Evolutionary conservation across 2,888 invertebrate genomes (phyloP), one percentile per base, ranked within the genome.

Genomic region (Tigriopus californicus): DNA sequence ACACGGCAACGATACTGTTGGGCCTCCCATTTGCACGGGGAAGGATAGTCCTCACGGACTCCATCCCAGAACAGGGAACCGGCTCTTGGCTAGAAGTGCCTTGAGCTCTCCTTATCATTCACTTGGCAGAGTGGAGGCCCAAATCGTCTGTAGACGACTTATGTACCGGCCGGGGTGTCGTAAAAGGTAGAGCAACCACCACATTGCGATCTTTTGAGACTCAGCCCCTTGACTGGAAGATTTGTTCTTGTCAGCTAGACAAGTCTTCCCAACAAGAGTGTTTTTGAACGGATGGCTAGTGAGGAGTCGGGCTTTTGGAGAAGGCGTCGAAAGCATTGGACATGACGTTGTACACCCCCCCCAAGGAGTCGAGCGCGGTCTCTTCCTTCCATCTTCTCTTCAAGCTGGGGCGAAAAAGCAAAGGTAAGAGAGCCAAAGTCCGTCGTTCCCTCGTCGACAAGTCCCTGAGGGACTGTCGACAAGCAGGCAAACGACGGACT

Each of bases 121-220:
- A 64, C 67, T 67, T 67, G 65, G 65, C 66, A 66, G 67, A 68
- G 67, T 68, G 66, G 66, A 68, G 68, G 68, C 65, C 68, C 66
- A 75, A 76, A 77, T 77, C 75, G 74, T 76, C 73, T 76, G 77
- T 71, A 78, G 73, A 78, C 77, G 76, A 78, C 76, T 75, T 75
- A 71, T 65, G 72, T 76, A 73, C 75, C 73, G 72, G n/a, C n/a
- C n/a, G 76, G 75, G 76, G 76, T 76, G 74, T 76, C 74, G 76
- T 76, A 76, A 71, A 70, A 74, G 73, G 75, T 74, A 76, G 75
- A 76, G 76, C 75, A 75, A 76, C 73, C 72, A 68, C 70, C 73
- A 73, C 71, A 73, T 74, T 77, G 76, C 76, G 74, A 77, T 76
- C 75, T 74, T 74, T 76, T 77, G 76, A 77, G 76, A 76, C 76